Percentiles rank a stretch among this genome's conserved stretches.
phyloP scores from a whole-genome alignment of 2,113 vertebrate species.

The Chloropsis cyanopogon region DNA sequence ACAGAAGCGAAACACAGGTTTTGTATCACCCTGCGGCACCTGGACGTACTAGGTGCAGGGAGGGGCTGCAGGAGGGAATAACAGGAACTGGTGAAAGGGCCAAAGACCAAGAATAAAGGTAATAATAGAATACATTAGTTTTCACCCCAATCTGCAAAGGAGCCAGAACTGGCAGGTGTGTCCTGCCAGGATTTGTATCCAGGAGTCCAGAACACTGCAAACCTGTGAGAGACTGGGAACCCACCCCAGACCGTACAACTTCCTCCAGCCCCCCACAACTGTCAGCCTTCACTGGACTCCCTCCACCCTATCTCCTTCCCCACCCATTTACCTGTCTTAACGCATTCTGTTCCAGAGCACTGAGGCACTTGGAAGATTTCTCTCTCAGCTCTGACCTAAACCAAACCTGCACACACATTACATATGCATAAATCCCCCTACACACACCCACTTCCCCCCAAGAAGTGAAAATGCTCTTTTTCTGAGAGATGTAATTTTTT shows the following conservation, averaged over 20 bases:
- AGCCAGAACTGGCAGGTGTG: not conserved
- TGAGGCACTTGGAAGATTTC: not conserved
- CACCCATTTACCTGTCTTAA: rapidly evolving
- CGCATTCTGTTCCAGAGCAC: not conserved
- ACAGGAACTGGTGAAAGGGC: rapidly evolving
- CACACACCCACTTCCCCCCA: not conserved
- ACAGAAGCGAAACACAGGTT: not conserved
- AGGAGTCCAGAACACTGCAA: rapidly evolving
- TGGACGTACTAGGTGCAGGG: not conserved
- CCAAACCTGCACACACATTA: too few species aligned
- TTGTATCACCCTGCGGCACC: not conserved
- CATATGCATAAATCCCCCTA: not conserved
- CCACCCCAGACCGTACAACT: rapidly evolving
- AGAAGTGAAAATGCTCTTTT: conserved; percentile 78
- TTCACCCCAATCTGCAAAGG: not conserved
- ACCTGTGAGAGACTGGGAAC: not conserved
- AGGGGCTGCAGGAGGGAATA: not conserved
- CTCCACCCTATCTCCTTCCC: rapidly evolving
- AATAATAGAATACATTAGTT: rapidly evolving
- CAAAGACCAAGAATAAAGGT: not conserved
- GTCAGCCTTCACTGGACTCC: not conserved
- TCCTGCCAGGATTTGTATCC: not conserved
- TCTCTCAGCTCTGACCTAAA: not conserved
- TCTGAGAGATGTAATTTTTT: conserved; percentile 77
- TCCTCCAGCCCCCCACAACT: too few species aligned